A percentile compares a stretch with the other conserved stretches of the same genome.
These are phyloP conservation scores for Pseudocheirus occidentalis DNA, from an alignment of 2,797 vertebrate genomes.

Conservation along the genomic window DNA sequence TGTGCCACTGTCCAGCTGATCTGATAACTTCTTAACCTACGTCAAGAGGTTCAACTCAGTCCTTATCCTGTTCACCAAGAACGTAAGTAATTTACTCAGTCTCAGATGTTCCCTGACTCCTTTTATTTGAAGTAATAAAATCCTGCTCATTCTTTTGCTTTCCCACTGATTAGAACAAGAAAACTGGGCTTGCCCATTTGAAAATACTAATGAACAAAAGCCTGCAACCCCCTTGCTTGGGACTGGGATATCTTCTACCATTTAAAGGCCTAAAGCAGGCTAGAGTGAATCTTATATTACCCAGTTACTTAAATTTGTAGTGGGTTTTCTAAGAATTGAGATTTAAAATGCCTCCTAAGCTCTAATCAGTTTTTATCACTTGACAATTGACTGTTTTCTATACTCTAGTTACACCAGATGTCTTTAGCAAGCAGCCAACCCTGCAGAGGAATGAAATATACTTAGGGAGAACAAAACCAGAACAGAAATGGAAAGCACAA, in stretches of 20 bases:
- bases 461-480: conserved; percentile 34
- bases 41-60: not conserved
- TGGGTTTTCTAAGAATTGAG: conserved; percentile 11
- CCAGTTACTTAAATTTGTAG: not conserved
- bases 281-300: not conserved
- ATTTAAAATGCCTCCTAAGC: conserved; percentile 44
- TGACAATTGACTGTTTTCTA: conserved; percentile 24
- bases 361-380: conserved; percentile 44
- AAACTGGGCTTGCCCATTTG: conserved; percentile 20
- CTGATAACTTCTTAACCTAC: not conserved
- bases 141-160: conserved; percentile 27
- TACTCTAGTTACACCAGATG: conserved; percentile 23
- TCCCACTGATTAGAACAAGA: conserved; percentile 9
- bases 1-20: not conserved
- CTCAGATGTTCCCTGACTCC: conserved; percentile 9
- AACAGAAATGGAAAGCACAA: conserved; percentile 20
- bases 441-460: conserved; percentile 19
- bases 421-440: conserved; percentile 34
- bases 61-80: conserved; percentile 14
- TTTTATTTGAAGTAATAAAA: conserved; percentile 4
- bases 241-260: not conserved
- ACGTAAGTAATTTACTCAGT: conserved; percentile 11
- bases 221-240: conserved; percentile 18
- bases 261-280: not conserved
- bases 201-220: conserved; percentile 30